Percentiles rank a stretch among this genome's conserved stretches.
These are phyloP conservation scores for Agelas oroides DNA, from an alignment of 37 sponge, comb jelly and placozoan genomes.

Conservation along the genomic window DNA sequence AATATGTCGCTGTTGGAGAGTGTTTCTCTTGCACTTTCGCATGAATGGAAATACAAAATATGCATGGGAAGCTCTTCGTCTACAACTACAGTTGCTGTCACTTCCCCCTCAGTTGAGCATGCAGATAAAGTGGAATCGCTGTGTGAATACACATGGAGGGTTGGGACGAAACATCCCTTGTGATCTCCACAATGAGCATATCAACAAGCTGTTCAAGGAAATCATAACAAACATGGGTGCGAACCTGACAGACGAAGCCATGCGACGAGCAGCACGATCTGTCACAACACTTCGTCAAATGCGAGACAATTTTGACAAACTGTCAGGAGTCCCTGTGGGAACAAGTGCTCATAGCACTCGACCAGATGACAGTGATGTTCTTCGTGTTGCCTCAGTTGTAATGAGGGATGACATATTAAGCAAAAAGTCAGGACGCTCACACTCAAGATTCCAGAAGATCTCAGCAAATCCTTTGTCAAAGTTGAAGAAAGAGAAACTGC, in stretches of 20 bases:
- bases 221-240: conserved; percentile 45
- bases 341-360: conserved; percentile 31
- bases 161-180: conserved; percentile 48
- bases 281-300: conserved; percentile 25
- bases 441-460: conserved; percentile 3
- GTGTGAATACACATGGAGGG: conserved; percentile 60
- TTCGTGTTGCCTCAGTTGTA: conserved; percentile 4
- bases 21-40: conserved; percentile 49
- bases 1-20: conserved; percentile 28
- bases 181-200: conserved; percentile 59
- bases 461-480: conserved; percentile 8
- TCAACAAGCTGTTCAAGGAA: conserved; percentile 43
- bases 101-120: conserved; percentile 21
- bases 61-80: conserved; percentile 17
- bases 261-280: conserved; percentile 32
- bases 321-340: background rate
- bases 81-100: conserved; percentile 9
- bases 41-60: conserved; percentile 8
- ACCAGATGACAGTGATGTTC: conserved; percentile 3
- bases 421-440: background rate
- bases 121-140: conserved; percentile 42
- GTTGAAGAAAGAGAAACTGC: background rate
- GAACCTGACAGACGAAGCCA: conserved; percentile 38
- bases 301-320: conserved; percentile 20
- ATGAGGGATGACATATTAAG: background rate